These are phyloP conservation scores for Coremacera marginata DNA, from an alignment of 2,888 invertebrate genomes.

Conservation along the genomic window DNA sequence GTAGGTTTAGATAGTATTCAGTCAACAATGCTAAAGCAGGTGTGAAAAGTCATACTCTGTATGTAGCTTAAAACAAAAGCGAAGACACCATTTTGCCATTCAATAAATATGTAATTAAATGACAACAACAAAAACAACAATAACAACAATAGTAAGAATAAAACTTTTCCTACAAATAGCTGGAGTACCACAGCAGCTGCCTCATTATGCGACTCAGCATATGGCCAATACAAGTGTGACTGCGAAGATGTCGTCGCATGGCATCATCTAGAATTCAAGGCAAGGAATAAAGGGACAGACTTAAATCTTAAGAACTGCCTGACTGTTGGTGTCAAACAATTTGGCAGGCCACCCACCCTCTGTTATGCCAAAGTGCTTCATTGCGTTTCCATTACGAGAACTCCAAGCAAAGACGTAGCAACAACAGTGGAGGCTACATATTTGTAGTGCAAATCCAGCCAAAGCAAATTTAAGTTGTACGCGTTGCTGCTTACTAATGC, in stretches of 20 bases:
- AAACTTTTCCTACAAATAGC: not conserved
- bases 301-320: too few species aligned
- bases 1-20: not conserved
- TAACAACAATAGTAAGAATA: not conserved
- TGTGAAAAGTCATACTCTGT: conserved; percentile 8
- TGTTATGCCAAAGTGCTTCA: too few species aligned
- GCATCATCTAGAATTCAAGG: not conserved
- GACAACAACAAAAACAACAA: not conserved
- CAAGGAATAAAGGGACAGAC: not conserved
- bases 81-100: not conserved
- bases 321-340: too few species aligned
- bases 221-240: not conserved
- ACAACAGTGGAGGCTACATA: too few species aligned
- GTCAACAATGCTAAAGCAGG: not conserved
- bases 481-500: too few species aligned
- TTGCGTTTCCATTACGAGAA: too few species aligned
- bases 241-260: not conserved
- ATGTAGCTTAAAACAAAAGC: not conserved
- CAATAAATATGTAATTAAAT: not conserved
- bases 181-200: not conserved
- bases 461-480: too few species aligned
- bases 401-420: too few species aligned
- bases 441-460: too few species aligned
- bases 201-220: conserved; percentile 18
- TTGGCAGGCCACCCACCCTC: too few species aligned